Percentiles rank a stretch among this genome's conserved stretches.
These are phyloP conservation scores for Bos indicus DNA, from an alignment of 2,113 vertebrate species.

Conservation along the genomic window DNA sequence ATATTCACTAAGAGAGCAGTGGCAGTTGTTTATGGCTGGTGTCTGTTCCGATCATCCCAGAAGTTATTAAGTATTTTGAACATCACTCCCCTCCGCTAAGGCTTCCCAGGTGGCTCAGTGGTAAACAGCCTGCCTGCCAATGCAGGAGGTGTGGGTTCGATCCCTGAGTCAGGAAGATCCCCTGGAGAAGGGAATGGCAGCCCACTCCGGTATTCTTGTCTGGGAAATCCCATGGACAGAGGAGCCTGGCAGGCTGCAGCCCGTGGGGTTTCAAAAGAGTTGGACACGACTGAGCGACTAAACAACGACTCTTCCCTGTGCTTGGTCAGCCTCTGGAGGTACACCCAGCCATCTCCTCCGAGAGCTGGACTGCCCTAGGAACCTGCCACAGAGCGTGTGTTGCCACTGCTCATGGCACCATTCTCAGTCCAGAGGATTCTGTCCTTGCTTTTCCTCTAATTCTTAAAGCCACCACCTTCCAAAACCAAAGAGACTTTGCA, in stretches of 20 bases:
- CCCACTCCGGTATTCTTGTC: neutral
- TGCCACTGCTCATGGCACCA: neutral
- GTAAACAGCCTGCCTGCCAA: neutral
- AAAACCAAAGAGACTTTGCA: neutral
- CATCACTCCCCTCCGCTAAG: rapidly evolving
- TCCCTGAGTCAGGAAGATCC: neutral
- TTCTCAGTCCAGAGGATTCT: neutral
- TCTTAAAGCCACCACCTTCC: neutral
- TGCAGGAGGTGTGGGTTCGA: neutral
- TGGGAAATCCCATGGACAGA: neutral
- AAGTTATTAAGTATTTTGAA: neutral
- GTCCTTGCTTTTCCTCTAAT: neutral
- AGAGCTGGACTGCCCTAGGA: neutral
- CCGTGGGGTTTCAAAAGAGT: neutral
- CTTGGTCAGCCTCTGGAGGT: neutral
- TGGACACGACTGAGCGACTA: neutral
- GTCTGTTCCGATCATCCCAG: neutral
- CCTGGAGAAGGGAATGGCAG: neutral
- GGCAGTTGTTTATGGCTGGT: neutral
- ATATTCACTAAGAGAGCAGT: neutral
- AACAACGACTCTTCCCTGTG: neutral
- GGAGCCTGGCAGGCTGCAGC: neutral
- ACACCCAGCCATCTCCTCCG: neutral
- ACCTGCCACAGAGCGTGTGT: neutral
- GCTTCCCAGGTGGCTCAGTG: neutral